Base-by-base conservation (phyloP, 2,113 vertebrate genomes). In the human (Homo sapiens) region DNA sequence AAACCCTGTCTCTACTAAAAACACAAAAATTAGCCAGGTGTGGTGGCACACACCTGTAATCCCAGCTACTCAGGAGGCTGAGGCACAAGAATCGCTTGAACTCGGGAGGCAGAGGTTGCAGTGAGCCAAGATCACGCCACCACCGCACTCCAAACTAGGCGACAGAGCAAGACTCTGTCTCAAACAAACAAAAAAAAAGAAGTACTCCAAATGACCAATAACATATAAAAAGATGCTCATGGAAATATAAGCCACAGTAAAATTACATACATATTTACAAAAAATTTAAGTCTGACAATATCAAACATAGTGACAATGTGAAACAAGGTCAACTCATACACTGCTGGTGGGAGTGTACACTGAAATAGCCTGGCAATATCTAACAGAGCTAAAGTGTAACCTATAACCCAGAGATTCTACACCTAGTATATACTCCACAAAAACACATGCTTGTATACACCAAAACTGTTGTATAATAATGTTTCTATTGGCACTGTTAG, bases 221-320 rank as follows among this genome's bases (percentile, higher is more conserved):
- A 94, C 27, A 79, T n/a, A 92, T 40, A 81, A 93, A 90, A 97
- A 86, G 40, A 94, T 70, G 32, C 25, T 83, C 40, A 92, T 72
- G 35, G 83, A 96, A 96, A 95, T 38, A 73, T 30, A 89, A 89
- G 20, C 48, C 72, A 83, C 50, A 92, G 59, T 78, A 93, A 88
- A 95, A 84, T 35, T 86, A 86, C 38, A 50, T 70, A 64, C 14
- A 89, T 50, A 89, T 0, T 85, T 43, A 95, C 84, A 88, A 96
- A 76, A 68, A 70, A 38, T 32, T 89, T 72, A 90, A 92, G 50
- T 85, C 52, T 92, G 35, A 85, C 13, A n/a, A 30, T 75, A 83
- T 61, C 72, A 86, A 86, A 76, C 55, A 25, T 82, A 94, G 50
- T 55, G 18, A 96, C 75, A 45, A 84, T 80, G 25, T 43, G 22